Conservation (phyloP, 2,888 invertebrate genomes). For the Noctua janthina region DNA sequence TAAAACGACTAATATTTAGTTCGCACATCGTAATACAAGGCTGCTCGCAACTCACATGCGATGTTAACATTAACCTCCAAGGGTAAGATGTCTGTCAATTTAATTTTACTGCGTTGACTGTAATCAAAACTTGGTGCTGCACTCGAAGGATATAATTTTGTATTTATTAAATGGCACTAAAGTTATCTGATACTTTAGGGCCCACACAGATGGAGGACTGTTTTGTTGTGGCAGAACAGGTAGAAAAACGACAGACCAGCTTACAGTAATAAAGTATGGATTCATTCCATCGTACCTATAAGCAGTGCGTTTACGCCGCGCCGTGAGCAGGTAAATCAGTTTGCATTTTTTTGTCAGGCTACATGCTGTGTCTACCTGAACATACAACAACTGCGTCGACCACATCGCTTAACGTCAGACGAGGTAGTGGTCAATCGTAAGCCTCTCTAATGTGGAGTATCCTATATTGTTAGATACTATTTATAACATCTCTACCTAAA, state of each 20-base stretch:
- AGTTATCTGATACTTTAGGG: conserved; percentile 28
- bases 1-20: conserved; percentile 72
- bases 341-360: not conserved
- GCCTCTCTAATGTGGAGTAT: not conserved
- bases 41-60: conserved; percentile 70
- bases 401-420: not conserved
- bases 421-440: conserved; percentile 1
- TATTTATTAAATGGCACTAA: conserved; percentile 41
- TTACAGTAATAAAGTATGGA: conserved; percentile 32
- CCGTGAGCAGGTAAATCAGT: not conserved
- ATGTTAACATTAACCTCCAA: conserved; percentile 67
- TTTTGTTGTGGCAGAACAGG: conserved; percentile 11
- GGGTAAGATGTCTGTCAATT: conserved; percentile 52
- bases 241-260: conserved; percentile 9
- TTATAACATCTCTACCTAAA: not conserved
- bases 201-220: conserved; percentile 36
- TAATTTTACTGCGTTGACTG: conserved; percentile 51
- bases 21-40: conserved; percentile 74
- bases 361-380: too few relatives aligned
- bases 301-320: not conserved
- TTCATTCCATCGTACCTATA: not conserved
- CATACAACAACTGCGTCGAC: not conserved
- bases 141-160: conserved; percentile 44
- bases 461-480: not conserved
- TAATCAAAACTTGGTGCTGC: conserved; percentile 52